Percentiles rank a stretch among this genome's conserved stretches.
Evolutionary conservation across 2,797 vertebrate species (phyloP).

Genomic region (Hephaestus fuliginosus): DNA sequence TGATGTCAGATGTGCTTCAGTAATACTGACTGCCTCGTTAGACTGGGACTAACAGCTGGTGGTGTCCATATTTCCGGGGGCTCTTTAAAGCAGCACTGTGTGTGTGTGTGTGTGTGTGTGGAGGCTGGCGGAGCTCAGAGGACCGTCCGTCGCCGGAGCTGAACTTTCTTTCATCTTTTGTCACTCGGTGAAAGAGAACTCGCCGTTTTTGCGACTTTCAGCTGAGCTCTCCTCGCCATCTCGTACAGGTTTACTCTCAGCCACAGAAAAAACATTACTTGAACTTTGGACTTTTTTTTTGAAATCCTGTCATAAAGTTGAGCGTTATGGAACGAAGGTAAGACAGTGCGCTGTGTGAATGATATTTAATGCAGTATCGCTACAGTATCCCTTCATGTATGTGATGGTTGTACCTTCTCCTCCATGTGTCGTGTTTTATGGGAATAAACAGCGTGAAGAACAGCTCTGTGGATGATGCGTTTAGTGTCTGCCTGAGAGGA

Average conservation of each 20-base stretch:
- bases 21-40: neutral
- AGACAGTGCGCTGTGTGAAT: neutral
- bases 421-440: neutral
- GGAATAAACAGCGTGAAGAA: neutral
- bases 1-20: neutral
- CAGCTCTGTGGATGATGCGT: neutral
- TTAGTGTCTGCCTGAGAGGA: neutral
- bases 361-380: neutral
- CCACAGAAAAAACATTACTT: neutral
- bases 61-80: constrained; percentile 20
- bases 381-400: neutral
- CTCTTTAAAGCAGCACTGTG: constrained; percentile 52
- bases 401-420: too few species aligned
- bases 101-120: constrained; percentile 20
- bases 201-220: neutral
- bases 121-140: constrained; percentile 47
- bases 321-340: constrained; percentile 68
- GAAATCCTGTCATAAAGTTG: constrained; percentile 32
- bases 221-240: neutral
- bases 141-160: constrained; percentile 10
- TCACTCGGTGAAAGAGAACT: neutral
- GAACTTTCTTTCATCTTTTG: neutral
- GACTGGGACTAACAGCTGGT: neutral
- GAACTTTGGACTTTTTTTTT: constrained; percentile 44
- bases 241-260: neutral